Base-by-base conservation (phyloP, 2,113 vertebrate genomes). In the Mesoclemmys tuberculata region DNA sequence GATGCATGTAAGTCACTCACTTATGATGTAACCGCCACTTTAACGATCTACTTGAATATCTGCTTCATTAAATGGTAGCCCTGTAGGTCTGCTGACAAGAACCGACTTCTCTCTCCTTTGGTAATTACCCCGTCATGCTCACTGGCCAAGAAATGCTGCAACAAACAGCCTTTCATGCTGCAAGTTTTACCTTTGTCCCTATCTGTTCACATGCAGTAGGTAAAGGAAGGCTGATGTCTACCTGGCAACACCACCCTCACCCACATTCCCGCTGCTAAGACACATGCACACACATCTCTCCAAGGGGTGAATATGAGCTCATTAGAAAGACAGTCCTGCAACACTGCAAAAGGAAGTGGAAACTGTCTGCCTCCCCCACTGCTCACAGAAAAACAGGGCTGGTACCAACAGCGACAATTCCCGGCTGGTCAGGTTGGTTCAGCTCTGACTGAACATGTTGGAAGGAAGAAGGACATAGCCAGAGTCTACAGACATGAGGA, bases 21-120 rank as follows among this genome's bases (percentile, higher is more conserved):
- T 90, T 90, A 48, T 48, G 56, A 71, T 80, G 31, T 80, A 74
- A 88, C 48, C 56, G 71, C 88, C 82, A 75, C 6, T 56, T 80
- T 93, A 97, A 91, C 95, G 91, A 94, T 95, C 79, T 96, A 85
- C 94, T 95, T 89, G 95, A 89, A 90, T 97, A 90, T 96, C 95
- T 96, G 91, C 94, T 96, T 95, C 97, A 97, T 97, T 97, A 97
- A 98, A 95, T 95, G 96, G 95, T 96, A 98, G 97, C 96, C 93
- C 95, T 91, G 94, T 77, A 94, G 95, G 95, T 96, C 96, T 93
- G 94, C 94, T 96, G 96, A 97, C 96, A 97, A 96, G 95, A 97
- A 97, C 96, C 95, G 93, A 94, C 94, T 97, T 97, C 97, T 93
- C 95, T 85, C 89, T 84, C 95, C 94, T 93, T 46, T 49, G 94